A percentile compares a stretch with the other conserved stretches of the same genome.
Evolutionary conservation across 2,888 invertebrate species (phyloP).

Genomic region (Andrena bicolor): DNA sequence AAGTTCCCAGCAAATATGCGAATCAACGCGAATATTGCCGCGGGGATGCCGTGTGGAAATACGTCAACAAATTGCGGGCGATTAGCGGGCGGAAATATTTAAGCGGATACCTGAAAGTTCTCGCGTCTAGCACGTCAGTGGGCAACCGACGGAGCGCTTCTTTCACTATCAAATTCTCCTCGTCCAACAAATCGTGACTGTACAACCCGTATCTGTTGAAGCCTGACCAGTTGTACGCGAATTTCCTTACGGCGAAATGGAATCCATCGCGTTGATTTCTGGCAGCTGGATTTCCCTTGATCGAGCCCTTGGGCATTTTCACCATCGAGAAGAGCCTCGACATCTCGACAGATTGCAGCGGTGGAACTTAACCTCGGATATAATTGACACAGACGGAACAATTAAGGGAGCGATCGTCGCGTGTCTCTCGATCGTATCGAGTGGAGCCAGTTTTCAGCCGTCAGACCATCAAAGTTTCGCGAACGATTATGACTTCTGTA

Average conservation of each 20-base stretch:
- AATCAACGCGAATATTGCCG: conserved; percentile 1
- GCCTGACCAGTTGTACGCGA: conserved; percentile 49
- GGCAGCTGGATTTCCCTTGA: conserved; percentile 6
- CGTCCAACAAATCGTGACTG: conserved; percentile 53
- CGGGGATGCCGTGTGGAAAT: neutral
- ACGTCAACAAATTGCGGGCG: neutral
- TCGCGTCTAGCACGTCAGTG: conserved; percentile 61
- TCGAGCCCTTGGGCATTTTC: neutral
- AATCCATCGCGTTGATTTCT: neutral
- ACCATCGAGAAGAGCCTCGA: conserved; percentile 5
- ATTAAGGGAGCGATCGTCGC: neutral
- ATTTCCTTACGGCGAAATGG: conserved; percentile 11
- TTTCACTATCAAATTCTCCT: conserved; percentile 24
- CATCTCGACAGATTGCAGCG: conserved; percentile 10
- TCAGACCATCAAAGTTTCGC: neutral
- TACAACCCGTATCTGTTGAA: conserved; percentile 70
- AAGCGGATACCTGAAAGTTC: conserved; percentile 65
- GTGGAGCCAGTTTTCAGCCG: neutral
- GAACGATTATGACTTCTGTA: neutral
- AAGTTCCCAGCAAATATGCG: neutral
- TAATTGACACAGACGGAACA: neutral
- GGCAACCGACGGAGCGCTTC: conserved; percentile 66
- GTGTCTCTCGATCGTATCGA: neutral
- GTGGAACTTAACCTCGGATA: neutral
- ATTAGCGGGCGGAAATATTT: neutral